Evolutionary conservation across 2,888 invertebrate genomes (phyloP).

Genomic region (Slavum lentiscoides): DNA sequence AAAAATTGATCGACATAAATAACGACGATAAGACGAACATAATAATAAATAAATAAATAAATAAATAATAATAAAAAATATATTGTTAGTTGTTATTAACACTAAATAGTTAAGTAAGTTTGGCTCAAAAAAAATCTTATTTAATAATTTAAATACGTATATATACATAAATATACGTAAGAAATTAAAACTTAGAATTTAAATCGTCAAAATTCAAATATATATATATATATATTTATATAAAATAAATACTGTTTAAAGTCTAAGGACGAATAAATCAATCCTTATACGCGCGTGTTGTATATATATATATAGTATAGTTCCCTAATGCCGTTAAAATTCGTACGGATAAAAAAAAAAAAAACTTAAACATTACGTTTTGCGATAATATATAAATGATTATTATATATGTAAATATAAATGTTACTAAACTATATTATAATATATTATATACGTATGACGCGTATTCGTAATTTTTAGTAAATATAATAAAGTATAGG

Average conservation of each 20-base stretch:
- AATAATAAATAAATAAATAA: background rate
- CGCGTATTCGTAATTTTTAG: background rate
- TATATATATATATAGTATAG: too few relatives aligned
- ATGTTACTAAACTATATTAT: background rate
- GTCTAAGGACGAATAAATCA: slow-evolving; percentile 7
- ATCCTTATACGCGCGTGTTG: background rate
- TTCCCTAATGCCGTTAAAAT: slow-evolving; percentile 36
- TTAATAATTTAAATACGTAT: background rate
- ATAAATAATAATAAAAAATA: too few relatives aligned
- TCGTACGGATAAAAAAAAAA: slow-evolving; percentile 27
- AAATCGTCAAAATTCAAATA: slow-evolving; percentile 28
- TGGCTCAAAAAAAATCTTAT: slow-evolving; percentile 4
- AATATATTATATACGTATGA: too few relatives aligned
- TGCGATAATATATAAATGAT: slow-evolving; percentile 7
- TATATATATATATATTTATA: background rate
- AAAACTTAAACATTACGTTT: slow-evolving; percentile 16
- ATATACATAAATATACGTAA: slow-evolving; percentile 4
- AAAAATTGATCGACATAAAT: background rate
- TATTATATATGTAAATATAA: background rate
- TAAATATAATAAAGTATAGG: slow-evolving; percentile 1
- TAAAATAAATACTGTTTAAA: slow-evolving; percentile 37
- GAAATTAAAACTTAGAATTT: slow-evolving; percentile 25
- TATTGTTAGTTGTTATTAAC: slow-evolving; percentile 31
- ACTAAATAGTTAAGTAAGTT: slow-evolving; percentile 41
- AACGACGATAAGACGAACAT: slow-evolving; percentile 19